These are phyloP conservation scores for Chrosomus eos DNA, from an alignment of 2,797 vertebrate genomes.

Conservation along the genomic window DNA sequence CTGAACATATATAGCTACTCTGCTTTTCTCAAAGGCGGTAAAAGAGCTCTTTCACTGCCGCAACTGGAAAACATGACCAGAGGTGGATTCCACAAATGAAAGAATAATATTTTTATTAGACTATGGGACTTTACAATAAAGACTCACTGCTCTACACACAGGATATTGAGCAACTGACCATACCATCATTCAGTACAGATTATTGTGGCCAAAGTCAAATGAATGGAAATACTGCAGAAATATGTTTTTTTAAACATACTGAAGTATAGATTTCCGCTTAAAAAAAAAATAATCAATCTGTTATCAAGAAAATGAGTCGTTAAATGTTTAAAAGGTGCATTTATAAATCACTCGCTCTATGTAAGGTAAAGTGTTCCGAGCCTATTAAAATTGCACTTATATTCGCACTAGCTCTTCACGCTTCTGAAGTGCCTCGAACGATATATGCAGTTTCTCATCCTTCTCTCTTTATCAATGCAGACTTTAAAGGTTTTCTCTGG, in stretches of 20 bases:
- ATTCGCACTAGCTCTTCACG: not conserved
- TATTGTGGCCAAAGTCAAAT: not conserved
- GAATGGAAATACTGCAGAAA: not conserved
- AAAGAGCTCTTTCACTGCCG: not conserved
- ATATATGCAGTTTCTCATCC: not conserved
- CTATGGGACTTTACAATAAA: not conserved
- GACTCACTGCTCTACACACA: not conserved
- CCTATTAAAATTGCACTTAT: not conserved
- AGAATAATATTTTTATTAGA: conserved; percentile 26
- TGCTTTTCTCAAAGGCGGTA: not conserved
- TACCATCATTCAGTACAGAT: not conserved
- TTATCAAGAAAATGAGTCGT: not conserved
- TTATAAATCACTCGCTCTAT: not conserved
- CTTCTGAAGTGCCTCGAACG: not conserved
- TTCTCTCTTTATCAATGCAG: conserved; percentile 10
- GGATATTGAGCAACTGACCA: conserved; percentile 15
- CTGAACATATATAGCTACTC: not conserved
- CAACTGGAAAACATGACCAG: conserved; percentile 12
- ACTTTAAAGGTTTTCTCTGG: conserved; percentile 13
- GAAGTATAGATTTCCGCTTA: not conserved
- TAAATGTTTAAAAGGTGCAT: not conserved
- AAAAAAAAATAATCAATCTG: not conserved
- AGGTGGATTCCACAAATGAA: conserved; percentile 30
- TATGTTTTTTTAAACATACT: not conserved
- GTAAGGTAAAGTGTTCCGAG: not conserved